These are phyloP conservation scores for Craterocephalus amniculus DNA, from an alignment of 2,797 vertebrate species.

Conservation along the genomic window DNA sequence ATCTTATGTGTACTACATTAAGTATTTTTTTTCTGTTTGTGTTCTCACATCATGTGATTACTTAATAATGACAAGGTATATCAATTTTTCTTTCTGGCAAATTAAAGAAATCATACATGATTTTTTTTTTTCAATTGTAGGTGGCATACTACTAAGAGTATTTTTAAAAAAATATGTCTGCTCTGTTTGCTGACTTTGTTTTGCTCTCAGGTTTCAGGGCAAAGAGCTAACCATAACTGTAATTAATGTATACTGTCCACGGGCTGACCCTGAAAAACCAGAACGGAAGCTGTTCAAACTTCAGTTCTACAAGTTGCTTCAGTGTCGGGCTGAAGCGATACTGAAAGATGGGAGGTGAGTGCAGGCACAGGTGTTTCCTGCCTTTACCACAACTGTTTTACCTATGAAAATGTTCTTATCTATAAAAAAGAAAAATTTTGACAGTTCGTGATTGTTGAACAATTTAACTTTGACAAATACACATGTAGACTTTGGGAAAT, in stretches of 20 bases:
- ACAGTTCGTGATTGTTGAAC: neutral
- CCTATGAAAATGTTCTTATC: neutral
- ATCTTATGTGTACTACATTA: neutral
- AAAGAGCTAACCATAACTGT: slow-evolving; percentile 82
- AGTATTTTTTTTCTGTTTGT: neutral
- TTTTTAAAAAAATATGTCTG: neutral
- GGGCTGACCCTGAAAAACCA: slow-evolving; percentile 90
- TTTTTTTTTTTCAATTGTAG: neutral
- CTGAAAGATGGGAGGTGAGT: slow-evolving; percentile 84
- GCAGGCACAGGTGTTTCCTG: slow-evolving; percentile 36
- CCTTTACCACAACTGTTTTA: slow-evolving; percentile 21
- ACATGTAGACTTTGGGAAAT: no score
- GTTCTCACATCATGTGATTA: neutral
- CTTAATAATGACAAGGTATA: neutral
- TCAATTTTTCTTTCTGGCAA: neutral
- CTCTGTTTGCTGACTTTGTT: neutral
- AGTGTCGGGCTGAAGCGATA: slow-evolving; percentile 86
- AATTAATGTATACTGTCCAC: slow-evolving; percentile 92
- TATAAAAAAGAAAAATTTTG: neutral
- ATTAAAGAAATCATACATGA: no score
- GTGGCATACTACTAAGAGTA: neutral
- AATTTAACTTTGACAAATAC: neutral
- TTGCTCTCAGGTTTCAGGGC: slow-evolving; percentile 59
- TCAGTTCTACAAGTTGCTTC: slow-evolving; percentile 88
- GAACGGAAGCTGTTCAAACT: slow-evolving; percentile 88